These are phyloP conservation scores for Drosophila pseudoananassae DNA, from an alignment of 1,140 invertebrate species.

Conservation along the genomic window DNA sequence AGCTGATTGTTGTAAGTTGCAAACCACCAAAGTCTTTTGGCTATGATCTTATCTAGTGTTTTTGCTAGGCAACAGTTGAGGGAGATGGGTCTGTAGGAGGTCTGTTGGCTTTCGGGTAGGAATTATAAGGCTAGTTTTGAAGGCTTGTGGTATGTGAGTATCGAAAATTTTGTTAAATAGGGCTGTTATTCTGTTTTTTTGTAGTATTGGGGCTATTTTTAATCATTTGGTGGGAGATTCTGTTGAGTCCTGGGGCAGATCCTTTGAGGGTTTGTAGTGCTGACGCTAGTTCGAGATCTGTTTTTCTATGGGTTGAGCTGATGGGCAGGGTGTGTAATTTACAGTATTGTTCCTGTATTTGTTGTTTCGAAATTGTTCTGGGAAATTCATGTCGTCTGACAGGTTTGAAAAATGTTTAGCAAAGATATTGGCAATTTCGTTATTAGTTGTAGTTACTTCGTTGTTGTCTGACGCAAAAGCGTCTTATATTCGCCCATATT, in stretches of 20 bases:
- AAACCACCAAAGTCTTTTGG: constrained; percentile 7
- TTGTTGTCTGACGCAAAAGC: no score
- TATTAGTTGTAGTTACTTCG: no score
- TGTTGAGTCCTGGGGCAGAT: constrained; percentile 2
- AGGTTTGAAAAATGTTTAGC: no score
- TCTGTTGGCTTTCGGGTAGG: neutral
- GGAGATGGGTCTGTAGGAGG: constrained; percentile 1
- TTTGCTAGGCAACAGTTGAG: constrained; percentile 3
- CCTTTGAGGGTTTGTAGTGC: constrained; percentile 2
- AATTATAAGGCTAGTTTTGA: constrained; percentile 10
- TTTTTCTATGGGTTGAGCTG: no score
- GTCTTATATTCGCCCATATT: no score
- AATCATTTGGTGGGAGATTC: constrained; percentile 6
- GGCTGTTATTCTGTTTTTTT: neutral
- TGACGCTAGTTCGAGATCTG: neutral
- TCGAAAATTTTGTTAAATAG: constrained; percentile 11
- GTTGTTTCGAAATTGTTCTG: no score
- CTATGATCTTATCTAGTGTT: constrained; percentile 14
- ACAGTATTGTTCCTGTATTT: no score
- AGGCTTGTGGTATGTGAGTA: constrained; percentile 16
- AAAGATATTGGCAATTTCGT: no score
- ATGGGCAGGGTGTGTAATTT: no score
- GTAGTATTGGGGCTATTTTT: neutral
- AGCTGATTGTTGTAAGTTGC: constrained; percentile 10
- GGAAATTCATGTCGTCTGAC: no score